phyloP scores from a whole-genome alignment of 2,888 invertebrate species.

The Agonum fuliginosum region DNA sequence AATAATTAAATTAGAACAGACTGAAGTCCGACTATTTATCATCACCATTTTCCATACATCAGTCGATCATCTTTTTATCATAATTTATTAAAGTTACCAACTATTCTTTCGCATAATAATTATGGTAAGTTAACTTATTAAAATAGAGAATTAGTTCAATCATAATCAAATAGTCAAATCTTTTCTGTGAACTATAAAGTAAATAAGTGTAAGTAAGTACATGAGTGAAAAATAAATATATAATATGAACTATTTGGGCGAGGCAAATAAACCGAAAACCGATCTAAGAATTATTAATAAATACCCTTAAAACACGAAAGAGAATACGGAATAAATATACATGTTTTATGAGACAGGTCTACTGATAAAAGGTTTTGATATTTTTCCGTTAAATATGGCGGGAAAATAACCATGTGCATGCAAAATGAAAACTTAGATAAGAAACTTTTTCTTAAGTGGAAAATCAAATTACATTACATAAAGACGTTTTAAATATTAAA shows the following conservation, averaged over 20 bases:
- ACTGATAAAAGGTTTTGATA: background rate
- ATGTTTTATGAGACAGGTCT: background rate
- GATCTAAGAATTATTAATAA: conserved; percentile 17
- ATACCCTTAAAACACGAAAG: background rate
- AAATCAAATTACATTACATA: background rate
- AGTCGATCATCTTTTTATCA: too few relatives aligned
- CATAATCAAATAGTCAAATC: too few relatives aligned
- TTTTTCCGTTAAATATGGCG: background rate
- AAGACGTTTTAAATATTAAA: background rate
- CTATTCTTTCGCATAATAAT: too few relatives aligned
- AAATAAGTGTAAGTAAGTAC: too few relatives aligned
- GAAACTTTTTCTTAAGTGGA: background rate
- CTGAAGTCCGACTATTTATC: too few relatives aligned
- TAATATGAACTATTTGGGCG: conserved; percentile 5
- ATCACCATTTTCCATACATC: too few relatives aligned
- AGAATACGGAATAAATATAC: background rate
- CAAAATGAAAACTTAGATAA: background rate
- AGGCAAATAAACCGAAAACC: background rate
- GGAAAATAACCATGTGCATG: background rate
- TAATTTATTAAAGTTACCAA: too few relatives aligned
- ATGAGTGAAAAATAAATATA: background rate
- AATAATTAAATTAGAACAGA: too few relatives aligned
- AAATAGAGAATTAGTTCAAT: too few relatives aligned
- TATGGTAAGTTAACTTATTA: too few relatives aligned
- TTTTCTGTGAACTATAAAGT: too few relatives aligned